Base-by-base conservation (phyloP, 2,797 vertebrate genomes). In the Echiichthys vipera region DNA sequence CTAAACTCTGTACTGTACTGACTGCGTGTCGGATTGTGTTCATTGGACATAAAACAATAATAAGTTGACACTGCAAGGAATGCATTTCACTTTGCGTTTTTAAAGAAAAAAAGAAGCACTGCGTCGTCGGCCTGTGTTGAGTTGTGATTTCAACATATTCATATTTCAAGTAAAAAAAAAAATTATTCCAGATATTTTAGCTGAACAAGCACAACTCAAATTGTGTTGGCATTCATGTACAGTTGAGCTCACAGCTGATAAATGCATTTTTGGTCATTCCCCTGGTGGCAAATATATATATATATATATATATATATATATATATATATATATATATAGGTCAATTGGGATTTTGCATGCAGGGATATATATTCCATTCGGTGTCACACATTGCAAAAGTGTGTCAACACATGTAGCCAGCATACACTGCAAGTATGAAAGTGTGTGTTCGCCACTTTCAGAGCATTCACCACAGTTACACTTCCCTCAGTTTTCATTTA, bases 241-340 rank as follows among this genome's bases (percentile, higher is more conserved):
- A 7, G 13, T 40, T 53, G 22, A 18, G 27, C 17, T 20, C 22
- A 29, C 32, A 34, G 54, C 61, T 57, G 54, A 22, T 14, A 58
- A 68, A 49, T 53, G 15, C 17, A 32, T 45, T n/a, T 32, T 53
- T 40, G 50, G 39, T 62, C 50, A 34, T 45, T 65, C 22, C 37
- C 29, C 7, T 12, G 50, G 9, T 56, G 43, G 27, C 45, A n/a
- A n/a, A n/a, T 17, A 37, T 49, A 55, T 42, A 27, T 63, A 78
- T 74, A 15, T 74, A 84, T 77, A 12, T 74, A 49, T 17, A 37
- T 49, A 55, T 42, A 27, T 63, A 78, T 74, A 15, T 74, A 84
- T 77, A 12, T 17, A 37, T 49, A 55, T 42, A 27, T 63, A 78
- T 74, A 15, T 74, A 84, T 77, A 12, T 74, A 49, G 74, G 74